These are phyloP conservation scores for Aphaenogaster floridana DNA, from an alignment of 1,140 invertebrate species.

Conservation along the genomic window DNA sequence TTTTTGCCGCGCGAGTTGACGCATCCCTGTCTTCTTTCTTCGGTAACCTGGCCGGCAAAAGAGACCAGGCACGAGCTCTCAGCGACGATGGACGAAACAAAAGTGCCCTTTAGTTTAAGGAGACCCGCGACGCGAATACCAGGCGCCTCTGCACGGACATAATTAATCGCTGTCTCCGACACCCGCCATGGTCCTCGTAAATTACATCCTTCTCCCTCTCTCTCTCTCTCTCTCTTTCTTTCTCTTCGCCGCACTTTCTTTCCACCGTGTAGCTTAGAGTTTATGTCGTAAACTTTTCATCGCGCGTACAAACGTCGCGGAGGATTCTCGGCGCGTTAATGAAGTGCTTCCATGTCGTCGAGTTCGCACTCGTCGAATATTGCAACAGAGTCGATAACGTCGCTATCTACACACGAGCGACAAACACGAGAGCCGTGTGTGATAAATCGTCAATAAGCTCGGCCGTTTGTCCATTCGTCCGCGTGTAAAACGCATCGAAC, in stretches of 20 bases:
- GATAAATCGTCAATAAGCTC: conserved; percentile 52
- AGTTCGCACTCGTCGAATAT: conserved; percentile 6
- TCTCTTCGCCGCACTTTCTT: conserved; percentile 21
- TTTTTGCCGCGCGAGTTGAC: neutral
- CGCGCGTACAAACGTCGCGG: conserved; percentile 18
- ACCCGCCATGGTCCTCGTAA: conserved; percentile 73
- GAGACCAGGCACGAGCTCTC: conserved; percentile 4
- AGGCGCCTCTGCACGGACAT: conserved; percentile 60
- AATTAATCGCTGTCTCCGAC: conserved; percentile 79
- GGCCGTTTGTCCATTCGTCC: conserved; percentile 46
- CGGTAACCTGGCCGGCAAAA: neutral
- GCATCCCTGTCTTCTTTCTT: conserved; percentile 6
- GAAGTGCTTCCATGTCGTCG: conserved; percentile 30
- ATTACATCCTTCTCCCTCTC: conserved; percentile 67
- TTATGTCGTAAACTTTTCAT: conserved; percentile 54
- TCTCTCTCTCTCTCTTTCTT: conserved; percentile 11
- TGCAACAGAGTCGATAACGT: conserved; percentile 17
- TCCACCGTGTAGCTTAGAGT: conserved; percentile 40
- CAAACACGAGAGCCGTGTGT: conserved; percentile 28
- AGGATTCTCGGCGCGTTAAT: conserved; percentile 62
- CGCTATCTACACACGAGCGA: neutral
- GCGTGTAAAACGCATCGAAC: conserved; percentile 44
- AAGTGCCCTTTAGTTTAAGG: conserved; percentile 52
- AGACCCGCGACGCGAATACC: conserved; percentile 43
- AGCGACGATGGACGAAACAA: conserved; percentile 40